These are phyloP conservation scores for Petrolisthes manimaculis DNA, from an alignment of 2,888 invertebrate genomes.

Conservation along the genomic window DNA sequence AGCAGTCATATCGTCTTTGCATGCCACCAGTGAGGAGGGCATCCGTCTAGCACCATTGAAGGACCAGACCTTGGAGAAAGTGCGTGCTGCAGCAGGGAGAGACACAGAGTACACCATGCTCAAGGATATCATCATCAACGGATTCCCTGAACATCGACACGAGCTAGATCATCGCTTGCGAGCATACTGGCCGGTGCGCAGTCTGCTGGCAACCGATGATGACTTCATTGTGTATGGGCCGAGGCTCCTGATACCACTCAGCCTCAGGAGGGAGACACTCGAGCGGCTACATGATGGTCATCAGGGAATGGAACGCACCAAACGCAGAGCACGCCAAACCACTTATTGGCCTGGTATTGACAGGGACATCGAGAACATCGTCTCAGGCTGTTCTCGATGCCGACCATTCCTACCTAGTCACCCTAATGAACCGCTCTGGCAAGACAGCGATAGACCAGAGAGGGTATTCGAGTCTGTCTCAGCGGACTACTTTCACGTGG, in stretches of 20 bases:
- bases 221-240: slow-evolving; percentile 60
- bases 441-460: slow-evolving; percentile 1
- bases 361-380: slow-evolving; percentile 52
- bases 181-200: slow-evolving; percentile 28
- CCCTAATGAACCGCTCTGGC: neutral
- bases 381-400: neutral
- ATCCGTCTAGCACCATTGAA: neutral
- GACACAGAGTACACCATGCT: slow-evolving; percentile 5
- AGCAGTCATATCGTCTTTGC: neutral
- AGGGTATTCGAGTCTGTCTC: slow-evolving; percentile 33
- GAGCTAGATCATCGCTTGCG: neutral
- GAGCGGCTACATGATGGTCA: slow-evolving; percentile 26
- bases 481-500: slow-evolving; percentile 39
- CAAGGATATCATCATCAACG: slow-evolving; percentile 2
- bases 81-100: slow-evolving; percentile 1
- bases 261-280: slow-evolving; percentile 18
- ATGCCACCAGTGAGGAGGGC: neutral
- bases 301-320: slow-evolving; percentile 62
- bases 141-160: slow-evolving; percentile 9
- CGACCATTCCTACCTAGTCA: slow-evolving; percentile 16
- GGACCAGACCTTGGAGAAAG: slow-evolving; percentile 9
- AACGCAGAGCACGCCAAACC: slow-evolving; percentile 56
- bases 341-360: slow-evolving; percentile 62
- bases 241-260: slow-evolving; percentile 57
- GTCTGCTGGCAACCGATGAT: slow-evolving; percentile 45